Conservation (phyloP, 2,797 vertebrate species). For the Acanthopagrus latus region DNA sequence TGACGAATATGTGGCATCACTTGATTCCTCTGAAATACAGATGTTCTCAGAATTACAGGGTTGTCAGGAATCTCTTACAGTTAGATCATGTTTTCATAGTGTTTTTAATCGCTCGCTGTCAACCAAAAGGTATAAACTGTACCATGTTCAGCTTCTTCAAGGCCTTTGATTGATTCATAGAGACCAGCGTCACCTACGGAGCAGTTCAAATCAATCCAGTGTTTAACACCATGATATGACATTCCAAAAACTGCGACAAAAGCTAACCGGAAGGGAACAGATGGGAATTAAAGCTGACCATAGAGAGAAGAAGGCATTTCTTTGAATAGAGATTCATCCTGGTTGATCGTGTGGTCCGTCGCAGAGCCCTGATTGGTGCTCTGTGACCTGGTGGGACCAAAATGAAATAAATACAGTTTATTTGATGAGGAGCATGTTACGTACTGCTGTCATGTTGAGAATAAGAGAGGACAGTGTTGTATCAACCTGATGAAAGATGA, state of each 20-base stretch:
- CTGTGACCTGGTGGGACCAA: not conserved
- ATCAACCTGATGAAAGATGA: constrained; percentile 24
- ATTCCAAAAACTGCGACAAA: no score
- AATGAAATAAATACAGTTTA: not conserved
- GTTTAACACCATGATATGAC: not conserved
- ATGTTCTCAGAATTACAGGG: not conserved
- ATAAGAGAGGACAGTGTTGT: not conserved
- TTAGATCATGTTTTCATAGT: not conserved
- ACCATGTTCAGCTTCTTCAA: not conserved
- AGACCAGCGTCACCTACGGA: not conserved
- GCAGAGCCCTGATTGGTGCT: constrained; percentile 6
- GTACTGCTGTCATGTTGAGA: not conserved
- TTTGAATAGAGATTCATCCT: not conserved
- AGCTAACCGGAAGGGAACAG: no score
- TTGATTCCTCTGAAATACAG: not conserved
- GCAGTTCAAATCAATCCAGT: not conserved
- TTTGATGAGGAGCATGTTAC: not conserved
- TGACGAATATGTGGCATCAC: not conserved
- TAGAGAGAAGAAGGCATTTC: not conserved
- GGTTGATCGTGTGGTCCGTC: constrained; percentile 13
- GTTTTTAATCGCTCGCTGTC: not conserved
- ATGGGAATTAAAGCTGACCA: constrained; percentile 19
- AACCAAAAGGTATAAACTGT: not conserved
- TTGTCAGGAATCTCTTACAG: not conserved
- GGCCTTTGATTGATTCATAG: not conserved